These are phyloP conservation scores for Plestiodon gilberti DNA, from an alignment of 2,113 vertebrate genomes.

Conservation along the genomic window DNA sequence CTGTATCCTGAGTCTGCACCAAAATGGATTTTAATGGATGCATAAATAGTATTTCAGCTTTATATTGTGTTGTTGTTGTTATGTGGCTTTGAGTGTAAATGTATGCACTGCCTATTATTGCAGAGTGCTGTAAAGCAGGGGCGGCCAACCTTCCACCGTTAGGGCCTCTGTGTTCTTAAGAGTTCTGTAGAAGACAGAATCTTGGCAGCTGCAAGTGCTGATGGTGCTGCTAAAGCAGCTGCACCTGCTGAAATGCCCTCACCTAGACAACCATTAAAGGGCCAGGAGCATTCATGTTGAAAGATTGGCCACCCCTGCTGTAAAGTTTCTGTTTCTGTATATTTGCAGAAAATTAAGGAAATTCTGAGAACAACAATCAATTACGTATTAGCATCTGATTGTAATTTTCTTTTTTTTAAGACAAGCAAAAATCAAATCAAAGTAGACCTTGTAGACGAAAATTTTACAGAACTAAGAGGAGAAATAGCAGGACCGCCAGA, in stretches of 20 bases:
- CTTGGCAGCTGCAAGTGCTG: too few relatives aligned
- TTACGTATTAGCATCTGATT: slow-evolving; percentile 51
- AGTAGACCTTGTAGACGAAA: slow-evolving; percentile 99
- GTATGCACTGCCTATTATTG: background rate
- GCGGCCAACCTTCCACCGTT: too few relatives aligned
- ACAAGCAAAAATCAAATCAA: slow-evolving; percentile 99
- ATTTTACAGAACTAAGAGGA: slow-evolving; percentile 98
- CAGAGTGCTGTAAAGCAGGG: slow-evolving; percentile 5
- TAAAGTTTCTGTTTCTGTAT: background rate
- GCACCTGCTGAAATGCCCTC: too few relatives aligned
- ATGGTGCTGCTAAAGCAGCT: too few relatives aligned
- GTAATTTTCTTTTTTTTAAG: slow-evolving; percentile 82
- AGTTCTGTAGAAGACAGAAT: too few relatives aligned
- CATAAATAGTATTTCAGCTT: background rate
- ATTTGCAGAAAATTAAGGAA: background rate
- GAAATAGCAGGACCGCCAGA: slow-evolving; percentile 99
- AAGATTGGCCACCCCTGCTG: too few relatives aligned
- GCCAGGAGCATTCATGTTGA: too few relatives aligned
- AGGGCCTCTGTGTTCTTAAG: too few relatives aligned
- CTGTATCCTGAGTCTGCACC: background rate
- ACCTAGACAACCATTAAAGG: too few relatives aligned
- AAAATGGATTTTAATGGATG: slow-evolving; percentile 16
- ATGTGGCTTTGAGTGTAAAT: background rate
- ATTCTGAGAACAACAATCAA: slow-evolving; percentile 21
- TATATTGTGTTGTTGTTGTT: background rate